Conservation (phyloP, 1,140 invertebrate genomes). For the Lordiphosa mommai region DNA sequence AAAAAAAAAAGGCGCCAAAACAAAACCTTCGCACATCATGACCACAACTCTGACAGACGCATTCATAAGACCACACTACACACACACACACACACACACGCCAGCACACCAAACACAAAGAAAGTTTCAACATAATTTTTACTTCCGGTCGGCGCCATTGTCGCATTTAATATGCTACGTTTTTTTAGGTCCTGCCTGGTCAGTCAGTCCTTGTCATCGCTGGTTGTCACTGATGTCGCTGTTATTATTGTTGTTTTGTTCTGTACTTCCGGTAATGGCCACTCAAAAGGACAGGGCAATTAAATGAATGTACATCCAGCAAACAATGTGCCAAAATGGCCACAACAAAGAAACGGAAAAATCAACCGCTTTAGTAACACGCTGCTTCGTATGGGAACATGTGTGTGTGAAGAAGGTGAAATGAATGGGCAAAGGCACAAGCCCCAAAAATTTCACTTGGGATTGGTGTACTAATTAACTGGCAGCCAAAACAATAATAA, state of each 20-base stretch:
- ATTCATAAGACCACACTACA: not conserved
- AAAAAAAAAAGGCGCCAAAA: conserved; percentile 36
- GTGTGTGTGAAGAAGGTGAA: not conserved
- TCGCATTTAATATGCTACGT: conserved; percentile 52
- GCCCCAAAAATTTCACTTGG: too few species aligned
- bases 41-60: not conserved
- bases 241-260: conserved; percentile 6
- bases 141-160: conserved; percentile 69
- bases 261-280: conserved; percentile 47
- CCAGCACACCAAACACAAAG: conserved; percentile 1
- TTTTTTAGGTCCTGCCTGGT: conserved; percentile 13
- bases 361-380: conserved; percentile 1
- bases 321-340: conserved; percentile 39
- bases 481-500: too few species aligned
- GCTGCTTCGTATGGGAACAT: conserved; percentile 27
- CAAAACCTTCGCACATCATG: conserved; percentile 30
- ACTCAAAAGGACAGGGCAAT: conserved; percentile 41
- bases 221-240: conserved; percentile 17
- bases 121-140: conserved; percentile 71
- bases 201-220: conserved; percentile 25
- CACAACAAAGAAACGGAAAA: conserved; percentile 13
- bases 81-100: conserved; percentile 12
- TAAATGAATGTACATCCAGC: conserved; percentile 49
- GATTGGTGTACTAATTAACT: too few species aligned
- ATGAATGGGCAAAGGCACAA: too few species aligned